phyloP scores from a whole-genome alignment of 2,888 invertebrate genomes.

The Villa cingulata region DNA sequence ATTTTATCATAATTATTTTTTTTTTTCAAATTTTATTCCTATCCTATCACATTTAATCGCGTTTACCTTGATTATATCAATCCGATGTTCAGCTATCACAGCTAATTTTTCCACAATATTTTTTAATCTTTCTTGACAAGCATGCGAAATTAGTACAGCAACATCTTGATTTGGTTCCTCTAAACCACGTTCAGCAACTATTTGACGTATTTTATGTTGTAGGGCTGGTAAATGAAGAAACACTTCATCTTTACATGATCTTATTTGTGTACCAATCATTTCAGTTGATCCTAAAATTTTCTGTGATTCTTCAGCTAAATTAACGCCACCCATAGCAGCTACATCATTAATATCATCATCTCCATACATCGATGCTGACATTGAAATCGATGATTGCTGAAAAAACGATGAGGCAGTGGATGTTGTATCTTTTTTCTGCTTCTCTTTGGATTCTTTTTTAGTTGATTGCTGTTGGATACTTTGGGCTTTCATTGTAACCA shows the following conservation, averaged over 20 bases:
- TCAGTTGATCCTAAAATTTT: slow-evolving; percentile 84
- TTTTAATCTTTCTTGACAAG: slow-evolving; percentile 84
- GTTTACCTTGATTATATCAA: slow-evolving; percentile 75
- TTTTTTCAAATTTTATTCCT: too few species aligned
- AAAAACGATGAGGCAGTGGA: slow-evolving; percentile 36
- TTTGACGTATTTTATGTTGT: slow-evolving; percentile 61
- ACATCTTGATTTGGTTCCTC: slow-evolving; percentile 77
- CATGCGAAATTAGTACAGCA: slow-evolving; percentile 82
- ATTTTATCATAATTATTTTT: too few species aligned
- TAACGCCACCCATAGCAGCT: slow-evolving; percentile 97
- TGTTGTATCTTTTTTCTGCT: slow-evolving; percentile 51
- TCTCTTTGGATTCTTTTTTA: slow-evolving; percentile 54
- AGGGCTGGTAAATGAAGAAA: slow-evolving; percentile 66
- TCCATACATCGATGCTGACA: slow-evolving; percentile 45
- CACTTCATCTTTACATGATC: slow-evolving; percentile 86
- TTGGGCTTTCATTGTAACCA: slow-evolving; percentile 27
- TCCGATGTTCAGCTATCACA: slow-evolving; percentile 85
- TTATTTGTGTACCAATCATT: slow-evolving; percentile 74
- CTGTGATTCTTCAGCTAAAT: slow-evolving; percentile 90
- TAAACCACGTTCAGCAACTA: slow-evolving; percentile 60
- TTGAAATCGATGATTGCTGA: slow-evolving; percentile 39
- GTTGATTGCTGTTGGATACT: slow-evolving; percentile 34
- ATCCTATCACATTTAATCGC: too few species aligned
- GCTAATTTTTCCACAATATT: slow-evolving; percentile 83
- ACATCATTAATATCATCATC: slow-evolving; percentile 98